Evolutionary conservation across 2,113 vertebrate genomes (phyloP), one percentile per base, ranked within the genome.

Genomic region (Probosciger aterrimus): DNA sequence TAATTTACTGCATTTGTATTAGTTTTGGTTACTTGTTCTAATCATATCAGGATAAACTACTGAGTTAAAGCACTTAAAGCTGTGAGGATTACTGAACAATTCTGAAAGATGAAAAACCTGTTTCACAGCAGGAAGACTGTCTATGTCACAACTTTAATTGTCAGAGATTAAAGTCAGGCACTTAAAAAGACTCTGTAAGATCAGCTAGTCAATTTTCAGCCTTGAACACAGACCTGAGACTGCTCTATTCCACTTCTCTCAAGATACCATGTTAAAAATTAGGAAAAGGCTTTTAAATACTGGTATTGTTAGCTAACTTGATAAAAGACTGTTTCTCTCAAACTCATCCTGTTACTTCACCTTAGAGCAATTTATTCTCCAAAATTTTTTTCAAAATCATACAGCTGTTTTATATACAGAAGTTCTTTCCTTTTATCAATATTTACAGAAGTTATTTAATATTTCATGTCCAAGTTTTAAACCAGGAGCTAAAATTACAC

Each of bases 401-500:
- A 70, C 7, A 43, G 41, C 20, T 87, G 68, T 67, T 93, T 81
- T 67, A 86, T 37, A 86, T 28, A 87, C 6, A 14, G 60, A 90
- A 75, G 23, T 68, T 59, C 14, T 81, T 70, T 47, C 28, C 14
- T 90, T 83, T 63, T 33, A 84, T 87, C 50, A 92, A 17, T 78
- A 92, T 88, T 93, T 92, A 91, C 0, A 0, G 12, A 50, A 82
- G 15, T 47, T 94, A 50, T 67, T 86, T 89, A 89, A 69, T 71
- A 82, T 43, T 89, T 84, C 33, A 82, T 33, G 8, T 52, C 39
- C n/a, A 75, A 52, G 52, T 78, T 89, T 93, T 63, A 62, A 88
- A 76, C 18, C 50, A 77, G 50, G 23, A 96, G 86, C 64, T 86
- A 91, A 90, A 88, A 92, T 90, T 64, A 88, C 14, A 73, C n/a